A percentile compares a stretch with the other conserved stretches of the same genome.
Conservation (phyloP, 2,113 vertebrate species). For the Corythoichthys haematopterus region DNA sequence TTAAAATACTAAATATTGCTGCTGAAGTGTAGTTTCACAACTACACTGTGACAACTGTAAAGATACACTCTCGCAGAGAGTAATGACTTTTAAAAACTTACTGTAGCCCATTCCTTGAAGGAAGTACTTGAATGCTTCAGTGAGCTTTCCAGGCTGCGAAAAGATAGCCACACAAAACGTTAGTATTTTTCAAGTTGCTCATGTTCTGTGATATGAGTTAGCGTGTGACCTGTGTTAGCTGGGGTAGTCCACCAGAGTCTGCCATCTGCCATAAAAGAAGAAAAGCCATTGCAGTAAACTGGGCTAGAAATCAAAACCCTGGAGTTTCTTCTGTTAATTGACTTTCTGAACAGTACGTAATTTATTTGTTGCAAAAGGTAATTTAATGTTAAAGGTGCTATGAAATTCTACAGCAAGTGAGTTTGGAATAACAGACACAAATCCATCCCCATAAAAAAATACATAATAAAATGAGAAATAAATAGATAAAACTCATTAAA, state of each 20-base stretch:
- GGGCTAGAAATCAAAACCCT: background rate
- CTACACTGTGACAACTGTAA: constrained; percentile 1
- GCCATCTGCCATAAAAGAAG: constrained; percentile 80
- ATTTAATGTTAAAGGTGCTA: too few species aligned
- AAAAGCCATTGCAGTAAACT: constrained; percentile 2
- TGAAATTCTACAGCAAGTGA: too few species aligned
- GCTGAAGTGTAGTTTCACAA: background rate
- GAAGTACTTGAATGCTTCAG: constrained; percentile 98
- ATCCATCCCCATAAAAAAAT: too few species aligned
- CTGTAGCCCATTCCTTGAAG: constrained; percentile 99
- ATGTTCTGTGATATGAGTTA: background rate
- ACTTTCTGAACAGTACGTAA: background rate
- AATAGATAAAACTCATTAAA: too few species aligned
- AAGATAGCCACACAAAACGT: background rate
- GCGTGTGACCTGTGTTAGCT: constrained; percentile 90
- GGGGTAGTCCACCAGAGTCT: constrained; percentile 92
- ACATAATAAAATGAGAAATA: too few species aligned
- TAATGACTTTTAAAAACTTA: constrained; percentile 69
- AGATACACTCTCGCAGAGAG: background rate
- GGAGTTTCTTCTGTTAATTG: background rate
- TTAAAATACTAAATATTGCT: constrained; percentile 11
- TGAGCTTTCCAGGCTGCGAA: constrained; percentile 90
- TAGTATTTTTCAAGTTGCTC: background rate
- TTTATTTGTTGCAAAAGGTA: too few species aligned
- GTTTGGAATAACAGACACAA: too few species aligned